Percentiles rank a stretch among this genome's conserved stretches.
phyloP scores from a whole-genome alignment of 35 echinoderm and acorn worm genomes.

The Heliocidaris erythrogramma region DNA sequence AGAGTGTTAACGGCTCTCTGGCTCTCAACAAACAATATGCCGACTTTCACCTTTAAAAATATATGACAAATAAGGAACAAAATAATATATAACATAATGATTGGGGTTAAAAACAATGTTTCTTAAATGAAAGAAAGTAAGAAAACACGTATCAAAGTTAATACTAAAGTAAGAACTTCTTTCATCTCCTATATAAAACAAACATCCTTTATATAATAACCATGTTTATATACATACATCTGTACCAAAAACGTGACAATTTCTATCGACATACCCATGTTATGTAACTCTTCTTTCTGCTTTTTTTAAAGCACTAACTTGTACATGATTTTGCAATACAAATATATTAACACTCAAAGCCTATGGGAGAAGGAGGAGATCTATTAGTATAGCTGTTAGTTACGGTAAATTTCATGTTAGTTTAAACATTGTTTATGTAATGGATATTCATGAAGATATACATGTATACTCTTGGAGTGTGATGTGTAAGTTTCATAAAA shows the following conservation, averaged over 20 bases:
- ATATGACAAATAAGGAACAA: background rate
- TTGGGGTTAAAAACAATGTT: background rate
- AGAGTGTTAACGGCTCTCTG: too few species aligned
- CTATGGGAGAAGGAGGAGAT: background rate
- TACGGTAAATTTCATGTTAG: too few species aligned
- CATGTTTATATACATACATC: background rate
- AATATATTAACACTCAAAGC: background rate
- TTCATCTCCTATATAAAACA: background rate
- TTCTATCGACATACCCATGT: background rate
- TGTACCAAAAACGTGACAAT: background rate
- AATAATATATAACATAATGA: background rate
- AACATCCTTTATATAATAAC: background rate
- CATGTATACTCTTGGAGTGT: too few species aligned
- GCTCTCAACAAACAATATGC: background rate
- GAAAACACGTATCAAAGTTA: background rate
- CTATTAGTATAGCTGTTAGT: background rate
- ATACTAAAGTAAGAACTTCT: background rate
- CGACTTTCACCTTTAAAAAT: background rate
- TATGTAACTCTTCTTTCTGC: background rate
- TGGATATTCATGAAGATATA: too few species aligned
- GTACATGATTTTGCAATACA: slow-evolving; percentile 7
- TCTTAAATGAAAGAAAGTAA: background rate
- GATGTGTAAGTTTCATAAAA: too few species aligned
- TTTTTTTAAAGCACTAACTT: background rate
- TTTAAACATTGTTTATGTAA: too few species aligned